Base-by-base conservation (phyloP, 30 jellyfish, hydroid and myxozoan genomes). In the Hydra vulgaris region DNA sequence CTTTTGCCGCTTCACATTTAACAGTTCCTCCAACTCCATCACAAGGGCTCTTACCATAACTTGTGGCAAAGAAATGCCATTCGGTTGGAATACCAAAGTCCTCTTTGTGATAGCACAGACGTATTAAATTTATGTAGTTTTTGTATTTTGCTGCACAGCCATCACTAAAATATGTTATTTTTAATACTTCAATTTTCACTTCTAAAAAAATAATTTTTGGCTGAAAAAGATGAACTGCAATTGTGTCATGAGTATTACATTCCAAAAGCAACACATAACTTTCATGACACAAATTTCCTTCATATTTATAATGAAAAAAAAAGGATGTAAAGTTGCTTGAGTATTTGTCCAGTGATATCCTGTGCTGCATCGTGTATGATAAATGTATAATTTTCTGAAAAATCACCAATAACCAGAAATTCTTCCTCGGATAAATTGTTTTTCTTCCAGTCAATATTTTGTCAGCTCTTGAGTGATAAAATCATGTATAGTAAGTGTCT, bases 81-180 rank as follows among this genome's bases (percentile, higher is more conserved):
- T 69, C 70, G 71, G 95, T 84, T 0, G 66, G 81, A 24, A 78
- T 53, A 21, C 76, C 79, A 74, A 87, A 86, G 71, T 86, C 79
- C 82, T 87, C 92, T 8, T 26, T 24, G 61, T 76, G 94, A 52
- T 17, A 73, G 77, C 96, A 83, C 21, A 88, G 77, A 68, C 78
- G 81, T 17, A 23, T 23, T 12, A 87, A 77, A 55, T 87, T 53
- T 54, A 53, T 88, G 82, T 89, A 84, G 68, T 79, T 88, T 54
- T 88, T 88, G 80, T 88, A 88, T 84, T 83, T 93, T 66, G 89
- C 94, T 53, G 91, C 89, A 78, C 95, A 83, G 25, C 89, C 96
- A 70, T 88, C 96, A 0, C 88, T 56, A 79, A 88, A 88, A 83
- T 83, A 83, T 7, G 72, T n/a, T 8, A 18, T 16, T 72, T 76